Base-by-base conservation (phyloP, 2,888 invertebrate genomes). In the Folsomia candida region DNA sequence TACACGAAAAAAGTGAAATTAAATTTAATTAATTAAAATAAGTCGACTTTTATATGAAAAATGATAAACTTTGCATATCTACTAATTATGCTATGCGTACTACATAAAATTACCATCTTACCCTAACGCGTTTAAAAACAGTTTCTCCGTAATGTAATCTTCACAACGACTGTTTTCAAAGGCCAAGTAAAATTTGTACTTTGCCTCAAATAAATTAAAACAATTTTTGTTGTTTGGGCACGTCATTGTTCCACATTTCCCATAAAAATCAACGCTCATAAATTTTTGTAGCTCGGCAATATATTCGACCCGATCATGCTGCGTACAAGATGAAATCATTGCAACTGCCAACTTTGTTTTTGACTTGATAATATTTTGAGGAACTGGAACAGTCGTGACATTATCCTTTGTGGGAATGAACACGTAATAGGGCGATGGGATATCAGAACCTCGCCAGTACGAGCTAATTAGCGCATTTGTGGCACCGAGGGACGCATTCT, bases 241-340 rank as follows among this genome's bases (percentile, higher is more conserved):
- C 82, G 90, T 89, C 77, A 90, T 87, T 26, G 89, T 87, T 25
- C 96, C 95, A 83, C 96, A 96, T 2, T 90, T 90, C 18, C 95
- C 95, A 84, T 92, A 95, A 80, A 95, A 93, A 82, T 96, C 95
- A 73, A 93, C 92, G 76, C 89, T 86, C 79, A 97, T 95, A 84
- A 91, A 87, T 83, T 94, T 93, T 75, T 89, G 87, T 67, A 97
- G 86, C 82, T 91, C 91, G 78, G 89, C 88, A 6, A 95, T 97
- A 83, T 91, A 97, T 80, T 92, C 90, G 71, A 94, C 85, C 11
- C 97, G 88, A 25, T 47, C 25, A 1, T 14, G 11, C 3, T 28
- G n/a, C 3, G 54, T 3, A 29, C 73, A 73, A 61, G 71, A 71
- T 6, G 73, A 73, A 25, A 73, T 47, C 28, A 73, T 64, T 14